These are phyloP conservation scores for Brachionus paranguensis DNA, from an alignment of 1,140 invertebrate species.

Conservation along the genomic window DNA sequence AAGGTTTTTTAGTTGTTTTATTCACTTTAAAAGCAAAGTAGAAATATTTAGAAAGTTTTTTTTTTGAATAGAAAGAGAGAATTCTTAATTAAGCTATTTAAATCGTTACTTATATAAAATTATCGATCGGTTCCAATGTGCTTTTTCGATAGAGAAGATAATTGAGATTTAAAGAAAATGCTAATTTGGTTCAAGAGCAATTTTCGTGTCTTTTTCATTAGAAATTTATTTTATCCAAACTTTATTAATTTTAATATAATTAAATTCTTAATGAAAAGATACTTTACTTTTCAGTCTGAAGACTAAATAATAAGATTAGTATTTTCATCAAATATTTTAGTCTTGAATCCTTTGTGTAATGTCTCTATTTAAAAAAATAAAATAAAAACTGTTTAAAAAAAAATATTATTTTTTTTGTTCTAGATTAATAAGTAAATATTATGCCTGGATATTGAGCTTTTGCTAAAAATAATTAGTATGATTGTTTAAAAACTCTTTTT, in stretches of 20 bases:
- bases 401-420: too few species aligned
- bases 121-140: background rate
- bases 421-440: too few species aligned
- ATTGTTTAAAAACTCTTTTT: too few species aligned
- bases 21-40: background rate
- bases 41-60: background rate
- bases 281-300: background rate
- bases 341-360: too few species aligned
- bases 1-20: too few species aligned
- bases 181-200: background rate
- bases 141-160: background rate
- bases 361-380: too few species aligned
- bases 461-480: too few species aligned
- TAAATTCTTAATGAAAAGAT: background rate
- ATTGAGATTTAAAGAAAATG: background rate
- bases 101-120: background rate
- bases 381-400: too few species aligned
- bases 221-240: background rate
- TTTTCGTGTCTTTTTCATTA: background rate
- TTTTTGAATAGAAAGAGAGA: background rate
- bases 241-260: background rate
- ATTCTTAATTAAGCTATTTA: background rate
- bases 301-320: background rate
- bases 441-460: too few species aligned
- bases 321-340: background rate